Base-by-base conservation (phyloP, 1,140 invertebrate species). In the Homalodisca vitripennis region DNA sequence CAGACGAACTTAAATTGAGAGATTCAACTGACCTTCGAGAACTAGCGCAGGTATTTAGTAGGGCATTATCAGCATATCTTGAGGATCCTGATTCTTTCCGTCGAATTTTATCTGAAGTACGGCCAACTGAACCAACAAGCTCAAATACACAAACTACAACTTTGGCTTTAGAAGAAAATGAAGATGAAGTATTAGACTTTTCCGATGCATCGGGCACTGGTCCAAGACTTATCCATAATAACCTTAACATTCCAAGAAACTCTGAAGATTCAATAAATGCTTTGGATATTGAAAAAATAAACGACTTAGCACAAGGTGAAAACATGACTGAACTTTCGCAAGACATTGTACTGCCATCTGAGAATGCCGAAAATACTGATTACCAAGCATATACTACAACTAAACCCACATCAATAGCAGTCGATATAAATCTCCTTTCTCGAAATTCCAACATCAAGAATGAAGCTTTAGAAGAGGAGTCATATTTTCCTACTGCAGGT, bases 1-100 rank as follows among this genome's bases (percentile, higher is more conserved):
- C 88, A 87, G 0, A 87, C 24, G 53, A 70, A 29, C 26, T 63
- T 20, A 67, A 72, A 68, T 47, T 72, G 14, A 71, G 70, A 69
- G 70, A 74, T 68, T 74, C 76, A 0, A 70, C 71, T 14, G 77
- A 89, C 75, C 84, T 92, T 0, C 82, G 91, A 51, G 88, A 92
- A 79, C 78, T 93, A 1, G 91, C 91, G 1, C 88, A 91, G 79
- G 89, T 93, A 0, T 93, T 93, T 75, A 92, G 90, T 0, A 87
- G 91, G 73, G 91, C 91, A 0, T 77, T 93, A 3, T 90, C 89
- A 0, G 89, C 89, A 2, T 93, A 93, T 75, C 79, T 93, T 2
- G 87, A 92, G 76, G 89, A 93, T 79, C 92, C 92, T 0, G 85
- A 88, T 17, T 87, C 86, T 47, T 93, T 93, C 72, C 87, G 89